A percentile compares a stretch with the other conserved stretches of the same genome.
These are phyloP conservation scores for Unio pictorum DNA, from an alignment of 2,888 invertebrate genomes.

Conservation along the genomic window DNA sequence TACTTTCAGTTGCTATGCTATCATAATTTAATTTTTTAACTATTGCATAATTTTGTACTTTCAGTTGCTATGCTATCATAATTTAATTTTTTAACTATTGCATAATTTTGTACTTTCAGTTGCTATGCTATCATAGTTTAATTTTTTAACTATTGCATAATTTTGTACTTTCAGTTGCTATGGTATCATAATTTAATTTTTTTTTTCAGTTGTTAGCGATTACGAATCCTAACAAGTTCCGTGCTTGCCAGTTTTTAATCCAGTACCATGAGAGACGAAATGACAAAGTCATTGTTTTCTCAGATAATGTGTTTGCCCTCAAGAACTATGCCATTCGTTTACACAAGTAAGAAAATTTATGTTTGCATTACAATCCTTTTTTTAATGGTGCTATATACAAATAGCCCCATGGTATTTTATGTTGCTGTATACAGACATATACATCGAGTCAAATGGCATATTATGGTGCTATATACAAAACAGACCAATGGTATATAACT, in stretches of 20 bases:
- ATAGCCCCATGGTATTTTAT: background rate
- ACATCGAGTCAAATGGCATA: too few species aligned
- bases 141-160: too few species aligned
- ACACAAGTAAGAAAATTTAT: conserved; percentile 79
- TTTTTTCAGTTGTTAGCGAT: conserved; percentile 83
- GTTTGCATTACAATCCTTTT: too few species aligned
- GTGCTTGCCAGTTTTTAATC: conserved; percentile 95
- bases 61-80: conserved; percentile 75
- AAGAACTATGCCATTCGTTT: conserved; percentile 97
- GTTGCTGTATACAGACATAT: too few species aligned
- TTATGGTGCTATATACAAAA: too few species aligned
- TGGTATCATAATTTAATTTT: too few species aligned
- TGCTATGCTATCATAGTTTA: too few species aligned
- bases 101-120: too few species aligned
- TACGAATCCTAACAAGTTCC: conserved; percentile 99
- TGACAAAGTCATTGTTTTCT: conserved; percentile 99
- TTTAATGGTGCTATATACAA: background rate
- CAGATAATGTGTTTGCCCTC: conserved; percentile 98
- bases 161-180: too few species aligned
- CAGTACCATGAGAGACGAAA: conserved; percentile 93
- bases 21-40: background rate
- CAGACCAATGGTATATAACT: too few species aligned
- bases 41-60: conserved; percentile 4
- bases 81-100: too few species aligned
- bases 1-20: too few species aligned